Conservation (phyloP, 2,888 invertebrate genomes). For the Eupithecia vulgata region DNA sequence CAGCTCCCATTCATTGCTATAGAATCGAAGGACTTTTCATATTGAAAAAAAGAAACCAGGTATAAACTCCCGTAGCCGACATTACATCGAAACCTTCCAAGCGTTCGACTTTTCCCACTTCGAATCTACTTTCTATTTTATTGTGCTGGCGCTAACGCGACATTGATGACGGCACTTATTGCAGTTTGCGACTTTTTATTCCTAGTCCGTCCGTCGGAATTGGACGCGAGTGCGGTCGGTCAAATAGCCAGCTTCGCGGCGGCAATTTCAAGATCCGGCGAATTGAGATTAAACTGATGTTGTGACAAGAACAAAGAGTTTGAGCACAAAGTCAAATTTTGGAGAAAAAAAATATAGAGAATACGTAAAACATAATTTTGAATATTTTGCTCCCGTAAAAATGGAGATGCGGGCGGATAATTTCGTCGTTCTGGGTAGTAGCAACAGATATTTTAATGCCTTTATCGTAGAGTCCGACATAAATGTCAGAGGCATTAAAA, state of each 20-base stretch:
- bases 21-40: conserved; percentile 10
- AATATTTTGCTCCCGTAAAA: no score
- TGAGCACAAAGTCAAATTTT: conserved; percentile 27
- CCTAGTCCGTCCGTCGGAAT: conserved; percentile 57
- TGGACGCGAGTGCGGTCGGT: conserved; percentile 54
- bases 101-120: conserved; percentile 58
- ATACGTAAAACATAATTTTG: background rate
- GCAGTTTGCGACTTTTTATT: conserved; percentile 73
- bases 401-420: background rate
- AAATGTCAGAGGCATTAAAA: background rate
- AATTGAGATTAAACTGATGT: conserved; percentile 37
- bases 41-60: conserved; percentile 15
- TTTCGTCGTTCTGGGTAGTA: background rate
- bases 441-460: background rate
- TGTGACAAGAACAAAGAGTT: conserved; percentile 56
- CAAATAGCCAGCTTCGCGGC: conserved; percentile 56
- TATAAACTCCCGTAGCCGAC: conserved; percentile 35
- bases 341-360: background rate
- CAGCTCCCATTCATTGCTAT: conserved; percentile 5
- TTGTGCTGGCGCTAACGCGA: conserved; percentile 79
- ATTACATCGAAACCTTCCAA: conserved; percentile 44
- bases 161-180: conserved; percentile 81
- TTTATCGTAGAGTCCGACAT: background rate
- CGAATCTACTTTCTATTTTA: conserved; percentile 79
- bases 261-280: conserved; percentile 46